Evolutionary conservation across 2,888 invertebrate species (phyloP), one percentile per base, ranked within the genome.

Genomic region (Dendrolimus houi): DNA sequence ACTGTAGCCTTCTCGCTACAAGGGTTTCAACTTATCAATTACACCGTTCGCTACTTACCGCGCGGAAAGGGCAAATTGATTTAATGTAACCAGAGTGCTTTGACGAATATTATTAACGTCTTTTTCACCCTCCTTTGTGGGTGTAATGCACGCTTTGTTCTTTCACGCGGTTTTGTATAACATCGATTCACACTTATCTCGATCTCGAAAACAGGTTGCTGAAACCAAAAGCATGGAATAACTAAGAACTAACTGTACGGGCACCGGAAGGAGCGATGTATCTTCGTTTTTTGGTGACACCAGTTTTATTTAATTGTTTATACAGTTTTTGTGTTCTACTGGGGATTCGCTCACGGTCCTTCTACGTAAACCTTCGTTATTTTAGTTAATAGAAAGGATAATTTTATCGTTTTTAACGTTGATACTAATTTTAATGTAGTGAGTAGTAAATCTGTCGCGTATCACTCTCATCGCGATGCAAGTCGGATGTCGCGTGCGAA

Each of bases 21-120:
- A 90, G 90, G 89, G 87, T 89, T 90, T 90, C 86, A 90, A 90
- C 90, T 90, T 90, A 90, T 90, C 90, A 90, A 90, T 90, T 90
- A 90, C 90, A 90, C 76, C 89, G 87, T 89, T 89, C 85, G 86
- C 89, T 90, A 90, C 90, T 90, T 90, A 90, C 89, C 84, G 87
- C 89, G 88, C 83, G 87, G 85, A 87, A 88, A 89, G 89, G 89
- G 87, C 89, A 89, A 89, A 90, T 90, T 90, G 89, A 90, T 90
- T 90, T 90, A 90, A 90, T 90, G 90, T 90, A 89, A 88, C 89
- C 88, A 83, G 89, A 89, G 89, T 89, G 89, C 89, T 90, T 89
- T 90, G 89, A 90, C 89, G 90, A 90, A 89, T 90, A 90, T 90
- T 90, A 90, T 90, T 89, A 90, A 87, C 88, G 89, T 88, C 89